Evolutionary conservation across 2,888 invertebrate species (phyloP).

Genomic region (Biston stratarius): DNA sequence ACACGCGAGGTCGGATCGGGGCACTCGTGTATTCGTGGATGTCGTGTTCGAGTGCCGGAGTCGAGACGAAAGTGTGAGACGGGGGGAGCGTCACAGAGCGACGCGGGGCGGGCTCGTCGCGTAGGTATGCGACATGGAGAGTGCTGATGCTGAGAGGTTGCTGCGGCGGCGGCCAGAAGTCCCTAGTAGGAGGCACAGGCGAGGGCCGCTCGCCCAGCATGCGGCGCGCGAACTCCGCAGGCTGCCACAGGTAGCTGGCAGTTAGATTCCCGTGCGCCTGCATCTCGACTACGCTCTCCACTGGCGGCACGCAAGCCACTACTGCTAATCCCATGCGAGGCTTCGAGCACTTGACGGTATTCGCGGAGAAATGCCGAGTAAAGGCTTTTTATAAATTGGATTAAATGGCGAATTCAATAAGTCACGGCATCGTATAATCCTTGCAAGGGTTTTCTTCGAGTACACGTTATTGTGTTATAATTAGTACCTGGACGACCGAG

Average conservation of each 20-base stretch:
- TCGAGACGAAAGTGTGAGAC: constrained; percentile 60
- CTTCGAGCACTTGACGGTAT: constrained; percentile 78
- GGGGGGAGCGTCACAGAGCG: constrained; percentile 73
- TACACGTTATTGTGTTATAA: background rate
- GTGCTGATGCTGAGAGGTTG: constrained; percentile 80
- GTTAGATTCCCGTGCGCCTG: constrained; percentile 81
- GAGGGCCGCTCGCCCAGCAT: constrained; percentile 80
- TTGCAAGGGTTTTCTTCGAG: constrained; percentile 26
- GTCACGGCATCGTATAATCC: constrained; percentile 46
- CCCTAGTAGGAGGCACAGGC: constrained; percentile 78
- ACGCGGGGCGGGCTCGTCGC: constrained; percentile 69
- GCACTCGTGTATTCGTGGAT: constrained; percentile 10
- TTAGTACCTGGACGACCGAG: too few species aligned
- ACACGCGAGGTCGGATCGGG: constrained; percentile 59
- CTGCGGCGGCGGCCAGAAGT: constrained; percentile 75
- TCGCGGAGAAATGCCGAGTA: constrained; percentile 66
- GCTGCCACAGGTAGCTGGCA: constrained; percentile 82
- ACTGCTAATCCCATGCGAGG: constrained; percentile 78
- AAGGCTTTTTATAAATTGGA: constrained; percentile 71
- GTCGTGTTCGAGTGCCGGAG: constrained; percentile 58
- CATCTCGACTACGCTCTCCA: constrained; percentile 73
- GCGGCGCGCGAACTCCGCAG: constrained; percentile 79
- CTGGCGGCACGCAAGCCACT: constrained; percentile 66
- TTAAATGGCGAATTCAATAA: constrained; percentile 64
- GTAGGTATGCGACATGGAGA: constrained; percentile 76